A percentile compares a stretch with the other conserved stretches of the same genome.
Conservation (phyloP, 2,888 invertebrate genomes). For the Caenorhabditis angaria region DNA sequence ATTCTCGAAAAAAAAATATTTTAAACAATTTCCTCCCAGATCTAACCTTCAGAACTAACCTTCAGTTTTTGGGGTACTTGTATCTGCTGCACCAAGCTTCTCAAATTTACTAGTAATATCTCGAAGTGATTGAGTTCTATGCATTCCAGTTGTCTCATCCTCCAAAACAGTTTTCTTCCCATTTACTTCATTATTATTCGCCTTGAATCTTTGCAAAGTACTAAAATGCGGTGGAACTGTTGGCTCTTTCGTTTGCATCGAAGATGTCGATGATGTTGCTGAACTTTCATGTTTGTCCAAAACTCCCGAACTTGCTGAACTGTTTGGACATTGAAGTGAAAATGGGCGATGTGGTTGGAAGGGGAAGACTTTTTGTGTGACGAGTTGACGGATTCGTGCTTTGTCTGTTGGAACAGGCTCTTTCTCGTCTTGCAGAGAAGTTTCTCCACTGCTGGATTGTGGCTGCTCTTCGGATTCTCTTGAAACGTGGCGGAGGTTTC, state of each 20-base stretch:
- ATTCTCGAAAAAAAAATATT: no score
- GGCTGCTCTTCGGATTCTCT: constrained; percentile 25
- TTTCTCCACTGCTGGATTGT: not conserved
- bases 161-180: constrained; percentile 1
- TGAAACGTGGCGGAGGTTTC: constrained; percentile 61
- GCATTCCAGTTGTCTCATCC: constrained; percentile 43
- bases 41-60: constrained; percentile 28
- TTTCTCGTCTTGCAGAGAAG: no score
- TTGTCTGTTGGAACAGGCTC: constrained; percentile 42
- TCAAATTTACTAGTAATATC: constrained; percentile 65
- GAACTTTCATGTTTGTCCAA: constrained; percentile 30
- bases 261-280: constrained; percentile 32
- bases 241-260: constrained; percentile 11
- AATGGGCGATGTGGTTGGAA: constrained; percentile 71
- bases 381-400: constrained; percentile 64
- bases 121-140: constrained; percentile 62
- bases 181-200: not conserved
- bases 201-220: constrained; percentile 35
- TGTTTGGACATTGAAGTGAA: constrained; percentile 58
- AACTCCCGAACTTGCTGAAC: constrained; percentile 31
- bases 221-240: constrained; percentile 22
- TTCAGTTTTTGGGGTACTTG: constrained; percentile 17
- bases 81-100: constrained; percentile 33
- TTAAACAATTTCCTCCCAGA: not conserved
- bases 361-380: constrained; percentile 71